Evolutionary conservation across 2,797 vertebrate genomes (phyloP).

Genomic region (Acestrorhynchus altus): DNA sequence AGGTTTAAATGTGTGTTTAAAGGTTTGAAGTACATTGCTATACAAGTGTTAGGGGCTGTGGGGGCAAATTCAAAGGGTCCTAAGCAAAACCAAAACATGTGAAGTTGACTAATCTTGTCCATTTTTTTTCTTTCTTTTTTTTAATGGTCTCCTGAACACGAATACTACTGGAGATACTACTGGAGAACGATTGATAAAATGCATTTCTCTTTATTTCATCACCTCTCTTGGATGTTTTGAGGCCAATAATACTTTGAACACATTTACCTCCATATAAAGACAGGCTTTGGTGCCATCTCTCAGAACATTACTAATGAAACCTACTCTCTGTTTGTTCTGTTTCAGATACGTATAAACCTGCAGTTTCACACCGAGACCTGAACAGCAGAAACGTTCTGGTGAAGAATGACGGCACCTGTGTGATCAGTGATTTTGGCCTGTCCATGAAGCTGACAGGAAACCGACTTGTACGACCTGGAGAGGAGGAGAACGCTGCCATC

Average conservation of each 20-base stretch:
- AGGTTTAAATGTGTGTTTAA: neutral
- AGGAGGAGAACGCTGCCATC: conserved; percentile 92
- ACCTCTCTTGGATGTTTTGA: neutral
- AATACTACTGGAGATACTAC: too few species aligned
- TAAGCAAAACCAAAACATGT: too few species aligned
- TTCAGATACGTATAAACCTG: conserved; percentile 91
- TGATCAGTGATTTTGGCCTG: conserved; percentile 92
- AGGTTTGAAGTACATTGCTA: neutral
- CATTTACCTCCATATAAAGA: neutral
- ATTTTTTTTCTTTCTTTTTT: too few species aligned
- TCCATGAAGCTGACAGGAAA: conserved; percentile 92
- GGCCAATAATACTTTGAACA: neutral
- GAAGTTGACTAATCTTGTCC: neutral
- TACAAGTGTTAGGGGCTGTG: too few species aligned
- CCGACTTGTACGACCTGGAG: conserved; percentile 84
- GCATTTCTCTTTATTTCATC: neutral
- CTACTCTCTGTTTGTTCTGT: neutral
- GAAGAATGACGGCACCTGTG: conserved; percentile 88
- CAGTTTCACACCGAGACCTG: conserved; percentile 93
- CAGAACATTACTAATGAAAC: neutral
- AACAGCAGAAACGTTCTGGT: conserved; percentile 94
- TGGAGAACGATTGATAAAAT: neutral
- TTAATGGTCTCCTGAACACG: too few species aligned
- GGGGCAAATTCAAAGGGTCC: too few species aligned
- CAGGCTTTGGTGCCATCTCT: neutral